Evolutionary conservation across 2,888 invertebrate species (phyloP), one percentile per base, ranked within the genome.

Genomic region (Polydrusus pterygomalis): DNA sequence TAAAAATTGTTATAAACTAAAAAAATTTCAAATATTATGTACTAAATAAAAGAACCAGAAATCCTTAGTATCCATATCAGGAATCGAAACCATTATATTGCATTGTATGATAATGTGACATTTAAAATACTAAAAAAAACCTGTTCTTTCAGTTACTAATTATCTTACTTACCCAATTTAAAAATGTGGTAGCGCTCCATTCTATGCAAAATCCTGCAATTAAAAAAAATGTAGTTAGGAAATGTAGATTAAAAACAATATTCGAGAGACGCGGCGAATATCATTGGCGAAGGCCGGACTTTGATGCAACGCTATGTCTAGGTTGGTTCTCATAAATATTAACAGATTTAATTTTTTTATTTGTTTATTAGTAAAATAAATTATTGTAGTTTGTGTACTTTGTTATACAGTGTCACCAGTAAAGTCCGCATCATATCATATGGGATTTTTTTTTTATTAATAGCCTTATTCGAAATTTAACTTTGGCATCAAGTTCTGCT

Each of bases 141-240:
- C 18, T 11, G 30, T 40, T 64, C 30, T 47, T 49, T 56, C 17
- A 54, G 34, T 30, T 17, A 40, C 51, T 56, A 54, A 43, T 69
- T 38, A 45, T 8, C 18, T 30, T 25, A 78, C 84, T 85, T 81
- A 85, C 85, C 84, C 79, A 84, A 82, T 80, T 82, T 84, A 76
- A 82, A 82, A 70, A 83, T 83, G 81, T 83, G 82, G 79, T 84
- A 83, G 77, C 82, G 75, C 77, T 82, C 83, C 84, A 85, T 84
- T 67, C 67, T 78, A 20, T 64, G 49, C 47, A 72, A 64, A 78
- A 70, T 78, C 80, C 83, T 82, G 81, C 69, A 81, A 83, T 79
- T 79, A 69, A 81, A 81, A 70, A 70, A 77, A 74, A 74, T 49
- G 25, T 47, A 25, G 10, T 72, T 72, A 64, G 58, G 56, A 67